Evolutionary conservation across 2,113 vertebrate species (phyloP), one percentile per base, ranked within the genome.

Genomic region (Camelus dromedarius): DNA sequence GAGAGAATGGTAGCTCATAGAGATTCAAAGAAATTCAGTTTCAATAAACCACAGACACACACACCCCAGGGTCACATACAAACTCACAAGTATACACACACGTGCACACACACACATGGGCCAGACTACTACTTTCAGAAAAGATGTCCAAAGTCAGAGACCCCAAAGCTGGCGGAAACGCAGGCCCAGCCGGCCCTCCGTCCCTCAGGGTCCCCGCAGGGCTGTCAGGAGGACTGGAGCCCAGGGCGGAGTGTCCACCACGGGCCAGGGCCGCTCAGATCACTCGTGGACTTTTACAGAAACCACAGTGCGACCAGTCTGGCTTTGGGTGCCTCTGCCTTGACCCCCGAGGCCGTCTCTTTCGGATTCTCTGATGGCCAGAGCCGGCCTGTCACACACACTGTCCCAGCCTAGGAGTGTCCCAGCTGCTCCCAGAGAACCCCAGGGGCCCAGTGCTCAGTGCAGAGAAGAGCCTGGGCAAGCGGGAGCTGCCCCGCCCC

Each of bases 321-420:
- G 42, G 32, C 13, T 4, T 15, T 4, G 0, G 13, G 1, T 6
- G 24, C 6, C 60, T 58, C 26, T 48, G 52, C 87, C 42, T 26
- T 5, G 15, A 11, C 19, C n/a, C 66, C 66, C 15, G 0, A 2
- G 20, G 22, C 6, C 8, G 3, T 3, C 5, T 30, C 64, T 13
- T n/a, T 2, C 3, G 8, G 58, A 30, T 5, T 15, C 6, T 26
- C 1, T 0, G 1, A 7, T 6, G 32, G 3, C 20, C 35, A 32
- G 54, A 52, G 12, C 26, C 0, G 1, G 22, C 16, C 19, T 6
- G 35, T 75, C 58, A 8, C 15, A 0, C 2, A 0, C 26, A 10
- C 28, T 5, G 42, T 80, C 60, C 1, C 0, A 48, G 24, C 26
- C 20, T 1, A 0, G 0, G 30, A 30, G n/a, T 1, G 0, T 1